Conservation (phyloP, 2,113 vertebrate genomes). For the Miniopterus natalensis region DNA sequence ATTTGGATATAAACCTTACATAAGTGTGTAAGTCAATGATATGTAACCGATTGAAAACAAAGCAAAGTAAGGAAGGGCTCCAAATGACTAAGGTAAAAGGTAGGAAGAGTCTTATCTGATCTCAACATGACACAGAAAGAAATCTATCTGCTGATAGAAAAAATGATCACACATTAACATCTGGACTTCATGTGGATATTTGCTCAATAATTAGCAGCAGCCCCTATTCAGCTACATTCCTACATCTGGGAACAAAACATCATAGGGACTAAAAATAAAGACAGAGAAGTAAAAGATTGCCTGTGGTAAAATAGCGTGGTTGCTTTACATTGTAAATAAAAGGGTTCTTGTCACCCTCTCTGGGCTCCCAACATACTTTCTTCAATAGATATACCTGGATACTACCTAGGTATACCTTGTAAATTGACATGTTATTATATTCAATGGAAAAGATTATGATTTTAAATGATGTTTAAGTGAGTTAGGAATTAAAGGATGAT, state of each 20-base stretch:
- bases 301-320: constrained; percentile 60
- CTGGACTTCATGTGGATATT: constrained; percentile 72
- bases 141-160: constrained; percentile 70
- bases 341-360: constrained; percentile 40
- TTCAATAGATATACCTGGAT: background rate
- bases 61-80: constrained; percentile 5
- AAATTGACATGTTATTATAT: constrained; percentile 26
- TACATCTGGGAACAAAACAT: constrained; percentile 73
- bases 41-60: background rate
- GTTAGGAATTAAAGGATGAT: constrained; percentile 11
- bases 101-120: constrained; percentile 61
- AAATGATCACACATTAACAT: constrained; percentile 62
- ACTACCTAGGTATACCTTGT: background rate
- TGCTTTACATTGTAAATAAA: constrained; percentile 63
- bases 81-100: constrained; percentile 18
- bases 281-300: constrained; percentile 69
- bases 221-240: constrained; percentile 77
- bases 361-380: constrained; percentile 20
- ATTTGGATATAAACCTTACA: background rate
- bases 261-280: constrained; percentile 82
- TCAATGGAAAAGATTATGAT: background rate
- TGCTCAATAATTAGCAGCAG: constrained; percentile 80
- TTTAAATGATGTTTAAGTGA: background rate
- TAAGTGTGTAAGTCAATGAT: background rate
- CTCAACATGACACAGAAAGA: constrained; percentile 66